These are phyloP conservation scores for Antigone vipio DNA, from an alignment of 2,113 vertebrate genomes.

Conservation along the genomic window DNA sequence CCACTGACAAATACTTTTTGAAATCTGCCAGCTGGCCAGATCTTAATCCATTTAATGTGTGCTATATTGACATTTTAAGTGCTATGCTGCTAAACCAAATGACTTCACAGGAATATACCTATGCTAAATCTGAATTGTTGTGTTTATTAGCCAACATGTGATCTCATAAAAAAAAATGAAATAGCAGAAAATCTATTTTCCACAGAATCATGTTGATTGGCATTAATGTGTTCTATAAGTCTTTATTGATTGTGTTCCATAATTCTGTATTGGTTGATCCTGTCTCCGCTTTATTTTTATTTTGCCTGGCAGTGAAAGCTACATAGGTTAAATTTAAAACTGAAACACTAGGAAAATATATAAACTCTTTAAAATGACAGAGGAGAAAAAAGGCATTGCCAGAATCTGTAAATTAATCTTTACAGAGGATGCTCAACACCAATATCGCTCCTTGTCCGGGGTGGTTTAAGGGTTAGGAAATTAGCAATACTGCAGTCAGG, in stretches of 20 bases:
- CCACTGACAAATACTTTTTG: neutral
- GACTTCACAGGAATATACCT: neutral
- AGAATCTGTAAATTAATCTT: neutral
- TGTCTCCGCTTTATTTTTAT: neutral
- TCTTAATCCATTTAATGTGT: neutral
- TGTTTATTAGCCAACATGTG: neutral
- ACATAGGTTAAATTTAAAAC: neutral
- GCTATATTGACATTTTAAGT: neutral
- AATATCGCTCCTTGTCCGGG: neutral
- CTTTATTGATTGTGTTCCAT: neutral
- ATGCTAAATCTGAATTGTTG: neutral
- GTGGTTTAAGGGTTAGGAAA: neutral
- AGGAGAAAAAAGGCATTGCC: neutral
- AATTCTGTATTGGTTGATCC: neutral
- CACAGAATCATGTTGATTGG: neutral
- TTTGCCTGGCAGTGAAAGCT: neutral
- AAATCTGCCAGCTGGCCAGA: constrained; percentile 19
- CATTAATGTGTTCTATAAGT: neutral
- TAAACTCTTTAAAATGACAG: neutral
- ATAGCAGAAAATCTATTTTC: neutral
- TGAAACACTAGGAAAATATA: neutral
- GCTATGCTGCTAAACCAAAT: neutral
- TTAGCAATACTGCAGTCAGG: neutral
- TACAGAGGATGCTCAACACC: neutral
- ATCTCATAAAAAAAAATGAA: neutral